phyloP scores from a whole-genome alignment of 2,797 vertebrate genomes.

The Fratercula arctica region DNA sequence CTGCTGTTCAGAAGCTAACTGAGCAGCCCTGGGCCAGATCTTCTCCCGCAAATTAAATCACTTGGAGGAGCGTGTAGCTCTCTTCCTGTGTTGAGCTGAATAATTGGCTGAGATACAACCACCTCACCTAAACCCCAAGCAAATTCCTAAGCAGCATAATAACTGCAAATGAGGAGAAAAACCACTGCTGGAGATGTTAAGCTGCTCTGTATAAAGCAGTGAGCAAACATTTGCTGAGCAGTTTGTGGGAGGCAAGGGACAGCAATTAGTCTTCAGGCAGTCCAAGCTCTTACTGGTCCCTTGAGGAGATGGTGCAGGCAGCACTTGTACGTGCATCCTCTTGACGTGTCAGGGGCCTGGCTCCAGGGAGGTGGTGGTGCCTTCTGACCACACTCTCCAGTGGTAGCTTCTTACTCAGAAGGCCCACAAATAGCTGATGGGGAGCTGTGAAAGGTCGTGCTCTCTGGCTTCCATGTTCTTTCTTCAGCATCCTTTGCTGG shows the following conservation, averaged over 20 bases:
- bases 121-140: background rate
- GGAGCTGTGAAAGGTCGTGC: background rate
- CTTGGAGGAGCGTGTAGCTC: background rate
- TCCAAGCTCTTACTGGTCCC: background rate
- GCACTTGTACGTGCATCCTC: background rate
- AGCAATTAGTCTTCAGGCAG: background rate
- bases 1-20: slow-evolving; percentile 4
- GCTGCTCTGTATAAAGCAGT: background rate
- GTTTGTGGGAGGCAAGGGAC: background rate
- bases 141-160: background rate
- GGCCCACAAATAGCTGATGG: background rate
- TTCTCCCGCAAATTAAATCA: background rate
- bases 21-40: background rate
- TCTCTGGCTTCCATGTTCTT: background rate
- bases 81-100: background rate
- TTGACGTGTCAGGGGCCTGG: background rate
- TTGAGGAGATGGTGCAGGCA: background rate
- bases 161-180: background rate
- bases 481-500: background rate
- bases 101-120: slow-evolving; percentile 2
- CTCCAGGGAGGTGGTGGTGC: background rate
- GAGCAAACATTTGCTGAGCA: background rate
- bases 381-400: background rate
- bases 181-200: background rate
- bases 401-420: background rate